Conservation (phyloP, 2,113 vertebrate genomes). For the Oryzias melastigma region DNA sequence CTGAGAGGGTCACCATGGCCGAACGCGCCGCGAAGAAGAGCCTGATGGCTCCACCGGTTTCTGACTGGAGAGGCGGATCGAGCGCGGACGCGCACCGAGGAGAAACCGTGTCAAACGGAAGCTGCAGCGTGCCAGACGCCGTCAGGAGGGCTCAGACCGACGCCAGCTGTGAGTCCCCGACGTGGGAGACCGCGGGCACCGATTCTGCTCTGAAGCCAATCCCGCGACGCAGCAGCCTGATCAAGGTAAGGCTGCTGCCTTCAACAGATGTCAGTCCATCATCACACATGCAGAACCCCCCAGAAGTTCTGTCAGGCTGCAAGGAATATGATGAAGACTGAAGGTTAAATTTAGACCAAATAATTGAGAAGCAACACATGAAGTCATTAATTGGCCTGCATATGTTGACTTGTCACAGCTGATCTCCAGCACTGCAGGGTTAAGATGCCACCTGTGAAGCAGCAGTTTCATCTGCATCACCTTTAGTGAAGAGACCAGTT, state of each 20-base stretch:
- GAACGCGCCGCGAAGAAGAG: slow-evolving; percentile 57
- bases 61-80: slow-evolving; percentile 54
- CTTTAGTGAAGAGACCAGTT: no score
- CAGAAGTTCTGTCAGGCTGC: no score
- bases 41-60: slow-evolving; percentile 45
- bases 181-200: slow-evolving; percentile 70
- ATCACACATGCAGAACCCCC: no score
- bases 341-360: no score
- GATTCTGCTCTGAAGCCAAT: slow-evolving; percentile 67
- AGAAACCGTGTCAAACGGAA: slow-evolving; percentile 85
- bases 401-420: no score
- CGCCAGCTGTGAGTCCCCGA: slow-evolving; percentile 68
- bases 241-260: slow-evolving; percentile 81
- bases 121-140: slow-evolving; percentile 76
- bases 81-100: slow-evolving; percentile 69
- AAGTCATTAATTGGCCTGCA: no score
- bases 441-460: no score
- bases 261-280: no score
- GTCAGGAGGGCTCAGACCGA: slow-evolving; percentile 45
- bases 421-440: no score
- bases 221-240: slow-evolving; percentile 92
- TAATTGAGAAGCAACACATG: no score
- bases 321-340: no score
- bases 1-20: slow-evolving; percentile 53
- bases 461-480: no score